Evolutionary conservation across 2,888 invertebrate species (phyloP), one percentile per base, ranked within the genome.

Genomic region (Eupithecia insigniata): DNA sequence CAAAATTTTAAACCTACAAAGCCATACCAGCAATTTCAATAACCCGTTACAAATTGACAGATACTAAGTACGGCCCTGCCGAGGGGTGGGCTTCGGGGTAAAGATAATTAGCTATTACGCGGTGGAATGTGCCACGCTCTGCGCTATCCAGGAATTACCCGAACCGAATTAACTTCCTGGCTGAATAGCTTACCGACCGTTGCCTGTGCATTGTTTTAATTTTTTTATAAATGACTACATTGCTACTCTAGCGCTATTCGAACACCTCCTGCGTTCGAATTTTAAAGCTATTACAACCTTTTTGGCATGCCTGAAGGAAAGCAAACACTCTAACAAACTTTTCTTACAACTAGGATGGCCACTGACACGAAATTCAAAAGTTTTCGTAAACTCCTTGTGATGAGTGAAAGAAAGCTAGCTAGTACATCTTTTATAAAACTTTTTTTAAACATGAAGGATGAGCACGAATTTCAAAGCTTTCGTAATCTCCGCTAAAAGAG

Each of bases 81-180:
- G 79, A 77, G 78, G 85, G 82, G 83, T 83, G 82, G 76, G 75
- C 72, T 72, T 60, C 65, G 82, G 83, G 81, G 83, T 81, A 82
- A 75, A 82, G 85, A 89, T 92, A 92, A 90, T 92, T 92, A 91
- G 86, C 89, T 91, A 88, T 89, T 90, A 90, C 89, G 90, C 86
- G 82, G 86, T 87, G 86, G 92, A 91, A 91, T 91, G 89, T 83
- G 80, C 79, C 77, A 34, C 77, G 74, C 71, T 70, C 71, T 73
- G 83, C 82, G 81, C 84, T 82, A 84, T 83, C 80, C 84, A 78
- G 82, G 85, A 87, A 87, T 88, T 85, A 88, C 83, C 82, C 78
- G 81, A 61, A 83, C 83, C 82, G 83, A 86, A 87, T 89, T 85
- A 85, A 84, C 82, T 74, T 74, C 71, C 58, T 71, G 64, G 60